Percentiles rank a stretch among this genome's conserved stretches.
Evolutionary conservation across 2,797 vertebrate genomes (phyloP).

Genomic region (Sebastes hubbsi): DNA sequence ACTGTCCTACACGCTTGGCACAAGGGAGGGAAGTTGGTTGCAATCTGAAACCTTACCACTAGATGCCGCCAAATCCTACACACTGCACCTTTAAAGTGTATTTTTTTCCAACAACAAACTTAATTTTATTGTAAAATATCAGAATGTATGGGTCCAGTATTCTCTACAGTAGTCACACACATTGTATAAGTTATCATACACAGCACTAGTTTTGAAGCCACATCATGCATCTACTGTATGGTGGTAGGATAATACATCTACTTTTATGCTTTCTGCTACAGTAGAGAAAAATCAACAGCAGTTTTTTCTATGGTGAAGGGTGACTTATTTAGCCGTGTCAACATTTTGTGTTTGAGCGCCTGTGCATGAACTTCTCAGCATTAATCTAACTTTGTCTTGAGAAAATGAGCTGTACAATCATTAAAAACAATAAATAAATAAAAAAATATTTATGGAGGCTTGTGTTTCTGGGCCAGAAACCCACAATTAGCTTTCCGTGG

Average conservation of each 20-base stretch:
- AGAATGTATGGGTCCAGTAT: background rate
- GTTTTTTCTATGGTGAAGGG: background rate
- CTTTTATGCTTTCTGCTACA: background rate
- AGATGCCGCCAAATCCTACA: too few species aligned
- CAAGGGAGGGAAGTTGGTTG: too few species aligned
- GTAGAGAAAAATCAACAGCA: background rate
- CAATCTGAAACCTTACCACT: too few species aligned
- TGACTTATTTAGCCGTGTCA: constrained; percentile 23
- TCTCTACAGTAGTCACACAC: background rate
- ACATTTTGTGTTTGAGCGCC: constrained; percentile 2
- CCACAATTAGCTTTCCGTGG: constrained; percentile 61
- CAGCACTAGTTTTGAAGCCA: background rate
- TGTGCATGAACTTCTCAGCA: constrained; percentile 8
- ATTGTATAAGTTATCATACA: background rate
- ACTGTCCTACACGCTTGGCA: too few species aligned
- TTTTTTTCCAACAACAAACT: background rate
- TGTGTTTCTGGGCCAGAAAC: constrained; percentile 39
- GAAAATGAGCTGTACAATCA: constrained; percentile 10
- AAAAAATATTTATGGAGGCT: constrained; percentile 21
- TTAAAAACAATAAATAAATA: constrained; percentile 35
- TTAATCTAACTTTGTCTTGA: constrained; percentile 3
- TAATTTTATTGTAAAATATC: too few species aligned
- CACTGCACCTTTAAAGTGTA: background rate
- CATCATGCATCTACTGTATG: background rate
- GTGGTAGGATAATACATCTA: background rate